Evolutionary conservation across 2,113 vertebrate genomes (phyloP).

Genomic region (Terrapene triunguis): DNA sequence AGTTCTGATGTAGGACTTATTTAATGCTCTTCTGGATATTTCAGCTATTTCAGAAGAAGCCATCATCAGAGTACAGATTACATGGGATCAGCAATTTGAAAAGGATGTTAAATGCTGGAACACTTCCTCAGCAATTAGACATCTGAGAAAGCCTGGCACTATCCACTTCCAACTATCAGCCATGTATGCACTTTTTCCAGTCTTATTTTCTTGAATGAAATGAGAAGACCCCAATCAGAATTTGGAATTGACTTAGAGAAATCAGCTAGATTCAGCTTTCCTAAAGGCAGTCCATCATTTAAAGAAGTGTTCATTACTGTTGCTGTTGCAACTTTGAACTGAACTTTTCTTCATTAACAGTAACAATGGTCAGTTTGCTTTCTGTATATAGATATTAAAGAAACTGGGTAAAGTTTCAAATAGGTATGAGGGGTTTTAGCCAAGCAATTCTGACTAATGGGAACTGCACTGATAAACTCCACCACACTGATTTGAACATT

Average conservation of each 20-base stretch:
- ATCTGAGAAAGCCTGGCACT: neutral
- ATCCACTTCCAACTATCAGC: neutral
- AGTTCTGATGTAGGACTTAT: neutral
- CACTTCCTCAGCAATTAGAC: constrained; percentile 29
- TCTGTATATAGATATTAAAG: constrained; percentile 17
- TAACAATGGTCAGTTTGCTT: neutral
- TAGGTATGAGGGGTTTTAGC: neutral
- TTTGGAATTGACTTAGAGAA: constrained; percentile 40
- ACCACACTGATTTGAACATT: fast-evolving
- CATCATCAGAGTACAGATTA: constrained; percentile 22
- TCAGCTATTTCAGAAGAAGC: constrained; percentile 12
- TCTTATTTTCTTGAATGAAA: constrained; percentile 49
- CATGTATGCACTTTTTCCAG: neutral
- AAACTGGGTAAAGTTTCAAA: neutral
- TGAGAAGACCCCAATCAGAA: constrained; percentile 22
- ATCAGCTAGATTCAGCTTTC: constrained; percentile 29
- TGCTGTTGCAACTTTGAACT: neutral
- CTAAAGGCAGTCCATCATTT: constrained; percentile 15
- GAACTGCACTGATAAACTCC: neutral
- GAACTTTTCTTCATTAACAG: constrained; percentile 42
- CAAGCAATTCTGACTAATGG: neutral
- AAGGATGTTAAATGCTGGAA: constrained; percentile 45
- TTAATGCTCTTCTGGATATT: constrained; percentile 13
- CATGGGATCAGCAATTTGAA: constrained; percentile 22
- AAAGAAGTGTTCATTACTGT: neutral